phyloP scores from a whole-genome alignment of 2,888 invertebrate species.

The Drosophila mimetica region DNA sequence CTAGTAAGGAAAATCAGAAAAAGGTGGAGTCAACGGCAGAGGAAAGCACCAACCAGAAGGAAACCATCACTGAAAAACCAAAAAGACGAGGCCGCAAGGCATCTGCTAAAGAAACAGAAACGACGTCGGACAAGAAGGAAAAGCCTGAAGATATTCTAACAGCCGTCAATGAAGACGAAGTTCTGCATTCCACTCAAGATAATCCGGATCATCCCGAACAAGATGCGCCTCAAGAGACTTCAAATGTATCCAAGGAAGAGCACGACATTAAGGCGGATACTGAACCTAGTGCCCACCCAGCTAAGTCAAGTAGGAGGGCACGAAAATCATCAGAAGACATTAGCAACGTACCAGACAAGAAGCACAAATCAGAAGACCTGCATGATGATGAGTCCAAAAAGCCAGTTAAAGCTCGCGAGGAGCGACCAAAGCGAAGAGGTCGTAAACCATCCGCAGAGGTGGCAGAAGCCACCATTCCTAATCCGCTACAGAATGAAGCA shows the following conservation, averaged over 20 bases:
- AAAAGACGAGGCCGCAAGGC: slow-evolving; percentile 34
- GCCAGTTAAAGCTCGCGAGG: neutral
- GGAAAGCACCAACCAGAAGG: neutral
- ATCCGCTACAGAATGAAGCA: neutral
- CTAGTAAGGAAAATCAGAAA: neutral
- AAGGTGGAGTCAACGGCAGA: neutral
- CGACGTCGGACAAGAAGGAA: neutral
- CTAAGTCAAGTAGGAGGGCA: neutral
- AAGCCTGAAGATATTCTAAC: neutral
- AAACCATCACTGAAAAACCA: slow-evolving; percentile 4
- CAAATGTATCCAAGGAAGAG: neutral
- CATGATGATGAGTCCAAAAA: neutral
- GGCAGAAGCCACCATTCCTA: neutral
- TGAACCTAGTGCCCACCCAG: neutral
- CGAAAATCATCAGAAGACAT: neutral
- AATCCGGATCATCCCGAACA: neutral
- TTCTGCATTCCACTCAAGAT: neutral
- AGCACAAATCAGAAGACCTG: neutral
- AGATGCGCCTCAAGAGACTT: neutral
- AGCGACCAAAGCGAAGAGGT: slow-evolving; percentile 10
- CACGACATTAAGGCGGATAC: neutral
- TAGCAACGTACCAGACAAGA: neutral
- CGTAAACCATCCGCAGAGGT: slow-evolving; percentile 9
- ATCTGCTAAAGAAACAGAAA: slow-evolving; percentile 7
- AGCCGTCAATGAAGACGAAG: neutral